These are phyloP conservation scores for Gandaritis pyraliata DNA, from an alignment of 2,888 invertebrate genomes.

Conservation along the genomic window DNA sequence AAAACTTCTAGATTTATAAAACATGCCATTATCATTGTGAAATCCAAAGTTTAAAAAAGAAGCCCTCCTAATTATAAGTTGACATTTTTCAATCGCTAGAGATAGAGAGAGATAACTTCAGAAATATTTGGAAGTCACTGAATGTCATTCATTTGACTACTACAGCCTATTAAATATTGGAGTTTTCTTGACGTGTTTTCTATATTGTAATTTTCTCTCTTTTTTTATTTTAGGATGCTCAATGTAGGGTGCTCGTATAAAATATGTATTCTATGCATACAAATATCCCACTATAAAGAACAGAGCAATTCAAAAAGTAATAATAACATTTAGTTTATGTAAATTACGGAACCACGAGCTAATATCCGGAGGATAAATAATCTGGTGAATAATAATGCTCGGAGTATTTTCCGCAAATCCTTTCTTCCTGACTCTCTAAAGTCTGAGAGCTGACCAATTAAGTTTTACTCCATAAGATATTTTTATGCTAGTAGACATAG, in stretches of 20 bases:
- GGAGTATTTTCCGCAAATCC: conserved; percentile 53
- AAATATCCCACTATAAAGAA: conserved; percentile 33
- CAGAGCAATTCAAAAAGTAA: conserved; percentile 45
- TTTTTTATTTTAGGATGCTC: no score
- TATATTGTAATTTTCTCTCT: no score
- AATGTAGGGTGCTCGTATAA: background rate
- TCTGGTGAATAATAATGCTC: conserved; percentile 61
- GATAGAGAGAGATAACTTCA: no score
- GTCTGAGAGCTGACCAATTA: conserved; percentile 15
- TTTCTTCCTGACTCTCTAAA: conserved; percentile 45
- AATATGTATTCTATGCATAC: conserved; percentile 25
- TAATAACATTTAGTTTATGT: conserved; percentile 64
- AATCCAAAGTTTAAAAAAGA: no score
- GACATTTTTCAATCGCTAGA: no score
- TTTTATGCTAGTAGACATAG: no score
- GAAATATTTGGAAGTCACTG: no score
- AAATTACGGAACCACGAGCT: conserved; percentile 62
- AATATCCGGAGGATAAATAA: conserved; percentile 70
- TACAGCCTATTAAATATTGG: no score
- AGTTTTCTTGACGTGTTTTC: no score
- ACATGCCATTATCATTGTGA: no score
- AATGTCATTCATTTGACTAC: no score
- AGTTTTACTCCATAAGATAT: background rate
- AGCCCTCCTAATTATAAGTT: no score
- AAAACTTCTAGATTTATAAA: background rate